Base-by-base conservation (phyloP, 2,797 vertebrate species). In the Otolemur crassicaudatus region DNA sequence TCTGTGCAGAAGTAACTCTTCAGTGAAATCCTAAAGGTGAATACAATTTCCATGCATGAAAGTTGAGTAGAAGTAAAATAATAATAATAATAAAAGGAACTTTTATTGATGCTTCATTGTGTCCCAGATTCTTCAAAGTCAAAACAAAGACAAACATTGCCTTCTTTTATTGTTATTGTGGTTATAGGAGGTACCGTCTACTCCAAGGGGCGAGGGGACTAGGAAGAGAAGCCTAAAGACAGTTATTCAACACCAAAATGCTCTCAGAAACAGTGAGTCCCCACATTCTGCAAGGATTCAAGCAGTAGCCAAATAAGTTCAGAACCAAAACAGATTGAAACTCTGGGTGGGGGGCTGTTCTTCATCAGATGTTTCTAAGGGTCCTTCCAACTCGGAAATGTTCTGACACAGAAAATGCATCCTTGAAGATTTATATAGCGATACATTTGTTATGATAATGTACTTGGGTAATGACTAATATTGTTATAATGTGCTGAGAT, bases 391-490 rank as follows among this genome's bases (percentile, higher is more conserved):
- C 20, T 40, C 91, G 46, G 86, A 84, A 37, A 56, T 3, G 1
- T 61, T 90, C 70, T 84, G 76, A 83, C 60, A 43, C n/a, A 60
- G 22, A 49, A 53, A 67, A 31, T 17, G 14, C 25, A 49, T 75
- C 69, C 84, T 61, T 13, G 29, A 69, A 79, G 88, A 91, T 95
- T 94, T 90, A 85, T 61, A 63, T 10, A 92, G 91, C 56, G 27
- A 16, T 53, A 9, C 69, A 43, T 94, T 93, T 79, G 85, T 96
- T 82, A 79, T 72, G 93, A 25, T 85, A 81, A 96, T 90, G 61
- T 56, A 61, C 80, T 89, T 75, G 23, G 87, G 16, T 77, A 92
- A 94, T 97, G 93, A 94, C 89, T 93, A 63, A 93, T 69, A 63
- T 81, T 91, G 75, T 91, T 87, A 83, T 16, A 87, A 89, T 90